These are phyloP conservation scores for Drosophila fuyamai DNA, from an alignment of 1,140 invertebrate species.

Conservation along the genomic window DNA sequence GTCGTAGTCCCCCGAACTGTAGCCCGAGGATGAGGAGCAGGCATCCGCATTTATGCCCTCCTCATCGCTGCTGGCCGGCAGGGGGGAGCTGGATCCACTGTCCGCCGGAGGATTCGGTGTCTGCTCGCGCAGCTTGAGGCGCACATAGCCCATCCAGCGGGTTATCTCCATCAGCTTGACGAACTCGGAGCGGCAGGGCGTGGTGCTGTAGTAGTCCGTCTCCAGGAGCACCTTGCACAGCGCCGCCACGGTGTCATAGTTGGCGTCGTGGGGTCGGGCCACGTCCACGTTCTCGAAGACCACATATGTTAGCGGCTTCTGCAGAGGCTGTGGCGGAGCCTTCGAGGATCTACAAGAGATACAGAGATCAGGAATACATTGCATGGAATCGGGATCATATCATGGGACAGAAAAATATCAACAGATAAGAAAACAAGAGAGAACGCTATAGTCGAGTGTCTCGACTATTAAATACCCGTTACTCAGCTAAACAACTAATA, in stretches of 20 bases:
- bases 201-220: slow-evolving; percentile 75
- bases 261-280: slow-evolving; percentile 86
- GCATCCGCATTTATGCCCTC: slow-evolving; percentile 53
- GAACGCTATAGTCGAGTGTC: too few relatives aligned
- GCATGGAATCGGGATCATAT: not conserved
- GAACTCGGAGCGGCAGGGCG: slow-evolving; percentile 59
- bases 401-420: not conserved
- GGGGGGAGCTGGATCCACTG: not conserved
- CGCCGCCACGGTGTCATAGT: slow-evolving; percentile 76
- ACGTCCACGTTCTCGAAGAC: slow-evolving; percentile 92
- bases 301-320: slow-evolving; percentile 88
- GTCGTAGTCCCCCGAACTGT: slow-evolving; percentile 74
- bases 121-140: slow-evolving; percentile 67
- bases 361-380: not conserved
- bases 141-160: slow-evolving; percentile 82
- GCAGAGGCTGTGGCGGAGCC: slow-evolving; percentile 86
- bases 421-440: too few relatives aligned
- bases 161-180: slow-evolving; percentile 58
- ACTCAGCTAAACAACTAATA: too few relatives aligned
- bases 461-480: too few relatives aligned
- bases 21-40: slow-evolving; percentile 59
- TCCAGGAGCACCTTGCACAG: slow-evolving; percentile 88
- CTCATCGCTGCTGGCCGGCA: slow-evolving; percentile 17
- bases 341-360: slow-evolving; percentile 72
- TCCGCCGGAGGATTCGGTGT: not conserved